Conservation (phyloP, 2,113 vertebrate species). For the Lepus timidus region DNA sequence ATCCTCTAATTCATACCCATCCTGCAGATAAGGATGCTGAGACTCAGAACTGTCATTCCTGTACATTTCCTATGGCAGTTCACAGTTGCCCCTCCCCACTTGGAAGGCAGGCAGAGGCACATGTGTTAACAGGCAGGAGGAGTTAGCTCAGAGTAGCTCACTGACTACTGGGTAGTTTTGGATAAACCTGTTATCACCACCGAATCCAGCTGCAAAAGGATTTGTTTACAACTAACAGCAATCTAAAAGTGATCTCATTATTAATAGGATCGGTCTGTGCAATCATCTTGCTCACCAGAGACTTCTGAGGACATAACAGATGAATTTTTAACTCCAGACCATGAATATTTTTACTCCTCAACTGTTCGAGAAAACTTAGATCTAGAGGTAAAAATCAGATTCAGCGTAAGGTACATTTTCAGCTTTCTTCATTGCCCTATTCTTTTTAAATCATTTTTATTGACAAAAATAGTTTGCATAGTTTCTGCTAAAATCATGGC, state of each 20-base stretch:
- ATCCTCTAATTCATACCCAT: background rate
- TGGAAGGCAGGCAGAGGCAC: background rate
- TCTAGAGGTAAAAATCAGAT: constrained; percentile 81
- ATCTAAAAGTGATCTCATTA: constrained; percentile 69
- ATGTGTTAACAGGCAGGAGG: background rate
- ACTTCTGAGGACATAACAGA: constrained; percentile 80
- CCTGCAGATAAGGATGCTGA: background rate
- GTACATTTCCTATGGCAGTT: background rate
- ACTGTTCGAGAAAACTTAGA: constrained; percentile 71
- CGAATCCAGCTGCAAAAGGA: background rate
- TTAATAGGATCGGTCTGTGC: constrained; percentile 71
- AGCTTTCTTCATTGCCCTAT: constrained; percentile 36
- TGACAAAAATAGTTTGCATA: constrained; percentile 33
- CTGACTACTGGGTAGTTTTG: background rate
- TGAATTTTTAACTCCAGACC: constrained; percentile 85
- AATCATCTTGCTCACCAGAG: constrained; percentile 62
- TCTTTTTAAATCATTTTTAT: constrained; percentile 31
- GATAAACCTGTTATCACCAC: background rate
- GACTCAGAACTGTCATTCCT: background rate
- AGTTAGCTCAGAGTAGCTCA: background rate
- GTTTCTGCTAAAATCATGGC: background rate
- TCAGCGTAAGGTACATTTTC: constrained; percentile 50
- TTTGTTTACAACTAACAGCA: constrained; percentile 42
- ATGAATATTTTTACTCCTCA: constrained; percentile 72
- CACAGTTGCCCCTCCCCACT: background rate